Evolutionary conservation across 1,140 invertebrate genomes (phyloP), one percentile per base, ranked within the genome.

Genomic region (Paracyclopina nana): DNA sequence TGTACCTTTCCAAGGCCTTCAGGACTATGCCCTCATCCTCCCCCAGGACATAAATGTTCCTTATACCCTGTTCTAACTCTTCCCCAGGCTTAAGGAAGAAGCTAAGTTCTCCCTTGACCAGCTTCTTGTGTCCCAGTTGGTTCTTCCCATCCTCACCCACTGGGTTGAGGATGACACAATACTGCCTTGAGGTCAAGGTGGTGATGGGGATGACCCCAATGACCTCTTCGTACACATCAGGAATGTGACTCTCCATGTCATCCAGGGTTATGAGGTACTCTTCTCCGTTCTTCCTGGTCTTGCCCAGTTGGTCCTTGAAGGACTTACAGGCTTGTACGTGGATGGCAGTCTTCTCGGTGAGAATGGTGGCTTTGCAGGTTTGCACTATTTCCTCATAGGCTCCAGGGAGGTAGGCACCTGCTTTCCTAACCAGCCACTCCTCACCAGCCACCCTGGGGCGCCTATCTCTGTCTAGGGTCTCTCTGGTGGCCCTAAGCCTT

Each of bases 81-180:
- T 71, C 69, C 24, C 69, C 68, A 27, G 69, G 69, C 57, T 64
- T 55, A 40, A 71, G 55, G 58, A 71, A 71, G 55, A 71, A 71
- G 2, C 65, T 65, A 46, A 60, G 65, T 56, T 69, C 68, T 27
- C 69, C 69, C 61, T 65, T 67, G 27, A 68, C 58, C 9, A 70
- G 59, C 51, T 67, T 67, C 56, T 66, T 68, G 45, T 62, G 61
- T 16, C 69, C 68, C 6, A 70, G 55, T 53, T 70, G 69, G 8
- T 66, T 66, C 50, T 63, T 64, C 4, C 68, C 68, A 46, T 62
- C 56, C 71, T 55, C 25, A 70, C 63, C 69, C 43, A 64, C 59
- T 20, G 70, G 70, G 55, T 71, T 63, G 8, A 69, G 53, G 22
- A 71, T 63, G 5, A 71, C 63, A 56, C 67, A 69, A 50, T 71